A percentile compares a stretch with the other conserved stretches of the same genome.
phyloP scores from a whole-genome alignment of 2,888 invertebrate genomes.

The Drosophila fungiperda region DNA sequence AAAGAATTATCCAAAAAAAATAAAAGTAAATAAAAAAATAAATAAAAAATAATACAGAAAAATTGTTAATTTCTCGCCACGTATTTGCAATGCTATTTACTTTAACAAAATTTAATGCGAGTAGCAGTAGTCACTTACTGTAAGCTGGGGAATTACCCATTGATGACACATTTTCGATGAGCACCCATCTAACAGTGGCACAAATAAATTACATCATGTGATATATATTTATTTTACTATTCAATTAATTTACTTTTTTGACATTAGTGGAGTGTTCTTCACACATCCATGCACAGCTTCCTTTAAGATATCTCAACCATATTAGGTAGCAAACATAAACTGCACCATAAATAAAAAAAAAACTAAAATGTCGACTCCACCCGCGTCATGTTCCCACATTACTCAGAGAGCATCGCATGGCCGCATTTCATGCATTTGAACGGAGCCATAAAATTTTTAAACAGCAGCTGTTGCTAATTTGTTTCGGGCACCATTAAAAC shows the following conservation, averaged over 20 bases:
- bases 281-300: constrained; percentile 27
- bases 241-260: background rate
- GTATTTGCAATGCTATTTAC: background rate
- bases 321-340: constrained; percentile 18
- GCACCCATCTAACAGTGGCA: background rate
- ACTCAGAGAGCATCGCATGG: constrained; percentile 42
- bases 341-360: constrained; percentile 28
- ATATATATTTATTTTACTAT: background rate
- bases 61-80: background rate
- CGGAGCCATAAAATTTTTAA: constrained; percentile 45
- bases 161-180: constrained; percentile 1
- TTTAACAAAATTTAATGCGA: constrained; percentile 3
- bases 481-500: constrained; percentile 63
- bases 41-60: constrained; percentile 5
- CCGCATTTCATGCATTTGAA: constrained; percentile 47
- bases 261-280: constrained; percentile 18
- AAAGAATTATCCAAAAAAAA: background rate
- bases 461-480: constrained; percentile 71
- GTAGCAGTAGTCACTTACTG: background rate
- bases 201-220: background rate
- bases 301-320: constrained; percentile 2
- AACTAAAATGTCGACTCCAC: constrained; percentile 31
- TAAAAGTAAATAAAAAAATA: constrained; percentile 15
- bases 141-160: constrained; percentile 7
- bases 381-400: constrained; percentile 66